Base-by-base conservation (phyloP, 2,888 invertebrate genomes). In the Eupithecia abbreviata region DNA sequence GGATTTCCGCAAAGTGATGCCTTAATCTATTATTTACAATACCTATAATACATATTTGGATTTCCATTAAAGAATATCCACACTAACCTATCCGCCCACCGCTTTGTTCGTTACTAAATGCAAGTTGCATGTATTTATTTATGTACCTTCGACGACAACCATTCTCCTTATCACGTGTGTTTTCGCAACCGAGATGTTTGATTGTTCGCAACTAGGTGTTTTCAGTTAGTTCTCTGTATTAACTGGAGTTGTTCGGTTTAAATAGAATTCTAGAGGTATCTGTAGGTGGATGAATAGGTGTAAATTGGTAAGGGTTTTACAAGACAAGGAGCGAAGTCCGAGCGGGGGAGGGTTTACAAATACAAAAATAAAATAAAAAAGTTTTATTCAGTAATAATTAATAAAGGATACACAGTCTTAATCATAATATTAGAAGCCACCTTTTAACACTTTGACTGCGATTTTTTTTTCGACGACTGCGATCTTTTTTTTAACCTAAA, bases 91-190 rank as follows among this genome's bases (percentile, higher is more conserved):
- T 77, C 76, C 81, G 83, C 81, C 66, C 73, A 83, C 87, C 84
- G 88, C 88, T 85, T 88, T 89, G 90, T 81, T 90, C 84, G 84
- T 82, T 85, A 84, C 82, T 87, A 85, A 85, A 87, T 88, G 87
- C 88, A 89, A 87, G 71, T 77, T 76, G 77, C 85, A 86, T 88
- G 87, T 90, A 91, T 92, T 88, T 93, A 92, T 93, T 91, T 93
- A 92, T 90, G 88, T 92, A 90, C 90, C 89, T 92, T 92, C 90
- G 92, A 92, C 87, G 91, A 90, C 91, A 90, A 90, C 90, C 73
- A 72, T 76, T 75, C 75, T 78, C 91, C 91, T 93, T 92, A 93
- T 92, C 91, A 89, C 84, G 86, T 84, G 80, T 89, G 90, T 88
- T 86, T 88, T 87, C 85, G 68, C 69, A 68, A 75, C 73, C 66